A percentile compares a stretch with the other conserved stretches of the same genome.
phyloP scores from a whole-genome alignment of 1,140 invertebrate species.

The Solen grandis region DNA sequence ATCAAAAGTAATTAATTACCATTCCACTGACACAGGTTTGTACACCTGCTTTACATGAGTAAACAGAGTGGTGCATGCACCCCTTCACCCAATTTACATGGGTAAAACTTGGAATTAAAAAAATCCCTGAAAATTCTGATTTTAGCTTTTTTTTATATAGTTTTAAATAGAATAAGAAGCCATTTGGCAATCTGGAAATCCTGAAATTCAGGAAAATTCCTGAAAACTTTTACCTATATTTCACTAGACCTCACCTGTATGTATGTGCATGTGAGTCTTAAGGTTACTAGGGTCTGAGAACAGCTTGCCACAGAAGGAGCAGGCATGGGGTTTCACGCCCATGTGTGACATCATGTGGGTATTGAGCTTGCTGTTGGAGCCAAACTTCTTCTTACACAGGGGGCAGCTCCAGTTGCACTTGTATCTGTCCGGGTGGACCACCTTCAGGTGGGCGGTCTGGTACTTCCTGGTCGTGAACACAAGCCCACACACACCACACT shows the following conservation, averaged over 20 bases:
- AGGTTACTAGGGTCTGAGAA: slow-evolving; percentile 71
- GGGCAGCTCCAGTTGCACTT: slow-evolving; percentile 52
- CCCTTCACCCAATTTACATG: too few relatives aligned
- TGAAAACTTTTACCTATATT: too few relatives aligned
- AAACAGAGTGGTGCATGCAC: too few relatives aligned
- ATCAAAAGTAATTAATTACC: too few relatives aligned
- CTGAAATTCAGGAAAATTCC: too few relatives aligned
- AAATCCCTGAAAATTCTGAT: too few relatives aligned
- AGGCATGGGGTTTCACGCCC: slow-evolving; percentile 63
- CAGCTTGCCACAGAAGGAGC: slow-evolving; percentile 64
- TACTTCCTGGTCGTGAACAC: slow-evolving; percentile 15
- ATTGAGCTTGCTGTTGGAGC: slow-evolving; percentile 60
- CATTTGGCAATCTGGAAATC: too few relatives aligned
- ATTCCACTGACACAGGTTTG: too few relatives aligned
- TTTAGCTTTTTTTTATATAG: too few relatives aligned
- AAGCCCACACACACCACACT: slow-evolving; percentile 42
- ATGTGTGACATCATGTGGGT: slow-evolving; percentile 64
- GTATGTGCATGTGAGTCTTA: slow-evolving; percentile 61
- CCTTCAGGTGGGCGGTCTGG: slow-evolving; percentile 21
- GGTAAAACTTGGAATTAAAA: too few relatives aligned
- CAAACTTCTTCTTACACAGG: slow-evolving; percentile 60
- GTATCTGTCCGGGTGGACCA: slow-evolving; percentile 37
- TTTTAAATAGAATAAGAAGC: too few relatives aligned
- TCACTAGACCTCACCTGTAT: slow-evolving; percentile 62
- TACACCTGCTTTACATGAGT: too few relatives aligned